Conservation (phyloP, 2,113 vertebrate species). For the Merops nubicus region DNA sequence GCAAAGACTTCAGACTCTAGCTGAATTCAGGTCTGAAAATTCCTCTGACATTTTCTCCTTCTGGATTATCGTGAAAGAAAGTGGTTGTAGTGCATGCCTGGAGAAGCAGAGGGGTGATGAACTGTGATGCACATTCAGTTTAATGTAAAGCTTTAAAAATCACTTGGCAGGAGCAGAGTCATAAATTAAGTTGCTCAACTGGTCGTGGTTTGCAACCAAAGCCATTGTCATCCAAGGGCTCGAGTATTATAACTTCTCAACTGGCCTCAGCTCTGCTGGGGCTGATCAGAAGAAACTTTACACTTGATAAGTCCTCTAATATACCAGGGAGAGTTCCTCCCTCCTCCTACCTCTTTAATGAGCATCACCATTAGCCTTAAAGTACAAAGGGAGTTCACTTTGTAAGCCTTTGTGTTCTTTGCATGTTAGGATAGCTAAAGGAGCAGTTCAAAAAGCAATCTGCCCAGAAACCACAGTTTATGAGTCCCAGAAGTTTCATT, state of each 20-base stretch:
- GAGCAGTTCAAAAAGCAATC: slow-evolving; percentile 73
- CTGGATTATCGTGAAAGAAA: not conserved
- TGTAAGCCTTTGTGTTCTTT: slow-evolving; percentile 68
- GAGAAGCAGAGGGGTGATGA: slow-evolving; percentile 3
- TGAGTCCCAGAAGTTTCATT: slow-evolving; percentile 79
- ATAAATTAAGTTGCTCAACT: slow-evolving; percentile 36
- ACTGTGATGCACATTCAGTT: not conserved
- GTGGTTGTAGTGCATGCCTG: not conserved
- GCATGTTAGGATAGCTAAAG: slow-evolving; percentile 56
- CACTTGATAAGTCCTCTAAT: not conserved
- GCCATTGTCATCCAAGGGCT: not conserved
- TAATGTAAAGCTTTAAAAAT: slow-evolving; percentile 9
- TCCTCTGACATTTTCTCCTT: not conserved
- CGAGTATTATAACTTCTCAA: not conserved
- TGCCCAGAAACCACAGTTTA: slow-evolving; percentile 81
- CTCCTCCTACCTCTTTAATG: slow-evolving; percentile 37
- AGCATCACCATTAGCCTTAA: slow-evolving; percentile 60
- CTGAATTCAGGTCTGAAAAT: slow-evolving; percentile 57
- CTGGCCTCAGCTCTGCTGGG: not conserved
- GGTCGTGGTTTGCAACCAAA: not conserved
- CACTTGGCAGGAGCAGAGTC: slow-evolving; percentile 17
- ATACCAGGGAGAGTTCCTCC: not conserved
- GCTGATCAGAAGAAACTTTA: not conserved
- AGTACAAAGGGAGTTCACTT: slow-evolving; percentile 74
- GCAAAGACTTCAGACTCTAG: not conserved